Evolutionary conservation across 2,888 invertebrate species (phyloP).

Genomic region (Tipula lateralis): DNA sequence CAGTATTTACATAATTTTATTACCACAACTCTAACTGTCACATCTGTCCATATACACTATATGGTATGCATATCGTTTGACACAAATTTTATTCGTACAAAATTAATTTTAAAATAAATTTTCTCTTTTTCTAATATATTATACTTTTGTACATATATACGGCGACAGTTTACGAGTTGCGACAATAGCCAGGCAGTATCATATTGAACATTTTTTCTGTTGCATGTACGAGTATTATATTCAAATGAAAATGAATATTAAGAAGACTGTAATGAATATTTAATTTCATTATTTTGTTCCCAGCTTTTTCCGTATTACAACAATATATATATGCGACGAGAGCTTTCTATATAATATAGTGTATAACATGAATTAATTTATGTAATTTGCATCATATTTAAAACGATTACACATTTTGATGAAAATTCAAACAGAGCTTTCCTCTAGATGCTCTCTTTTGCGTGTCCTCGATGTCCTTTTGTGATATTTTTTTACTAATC

Average conservation of each 20-base stretch:
- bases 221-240: not conserved
- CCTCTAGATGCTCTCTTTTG: not conserved
- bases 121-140: not conserved
- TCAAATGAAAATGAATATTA: conserved; percentile 19
- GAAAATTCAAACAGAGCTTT: not conserved
- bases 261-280: conserved; percentile 11
- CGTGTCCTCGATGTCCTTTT: not conserved
- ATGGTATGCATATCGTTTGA: not conserved
- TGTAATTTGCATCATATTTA: conserved; percentile 11
- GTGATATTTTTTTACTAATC: not conserved
- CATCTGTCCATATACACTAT: no score
- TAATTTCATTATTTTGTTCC: conserved; percentile 7
- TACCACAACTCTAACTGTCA: no score
- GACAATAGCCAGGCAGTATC: conserved; percentile 11
- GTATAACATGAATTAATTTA: conserved; percentile 13
- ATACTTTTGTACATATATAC: not conserved
- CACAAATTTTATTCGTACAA: conserved; percentile 20
- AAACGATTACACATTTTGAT: not conserved
- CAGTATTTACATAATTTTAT: no score
- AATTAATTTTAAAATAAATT: not conserved
- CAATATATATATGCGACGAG: not conserved
- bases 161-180: no score
- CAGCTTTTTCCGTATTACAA: not conserved
- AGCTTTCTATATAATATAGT: not conserved
- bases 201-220: not conserved